Conservation (phyloP, 2,113 vertebrate genomes). For the Cathartes aura region DNA sequence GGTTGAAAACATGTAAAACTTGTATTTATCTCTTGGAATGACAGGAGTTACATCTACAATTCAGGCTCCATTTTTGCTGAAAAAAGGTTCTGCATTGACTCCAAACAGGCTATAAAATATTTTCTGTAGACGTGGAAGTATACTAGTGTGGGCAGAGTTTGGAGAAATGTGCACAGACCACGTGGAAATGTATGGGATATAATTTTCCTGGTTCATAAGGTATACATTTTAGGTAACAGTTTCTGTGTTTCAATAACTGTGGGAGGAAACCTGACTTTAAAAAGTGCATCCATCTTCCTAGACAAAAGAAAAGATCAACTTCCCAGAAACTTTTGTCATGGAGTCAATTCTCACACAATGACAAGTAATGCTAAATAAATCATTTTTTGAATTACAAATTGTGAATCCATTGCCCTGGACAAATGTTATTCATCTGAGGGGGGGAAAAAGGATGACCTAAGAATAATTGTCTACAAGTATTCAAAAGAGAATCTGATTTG, state of each 20-base stretch:
- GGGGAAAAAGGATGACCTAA: background rate
- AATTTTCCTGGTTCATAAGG: background rate
- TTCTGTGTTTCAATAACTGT: background rate
- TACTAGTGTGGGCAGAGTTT: background rate
- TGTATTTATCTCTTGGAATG: background rate
- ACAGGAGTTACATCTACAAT: background rate
- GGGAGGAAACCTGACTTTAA: background rate
- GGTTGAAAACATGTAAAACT: background rate
- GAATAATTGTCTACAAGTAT: constrained; percentile 23
- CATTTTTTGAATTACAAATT: constrained; percentile 45
- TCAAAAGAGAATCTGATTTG: background rate
- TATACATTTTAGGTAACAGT: background rate
- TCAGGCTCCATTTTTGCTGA: background rate
- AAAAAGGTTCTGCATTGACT: background rate
- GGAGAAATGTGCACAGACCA: background rate
- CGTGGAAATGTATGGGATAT: background rate
- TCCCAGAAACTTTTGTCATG: constrained; percentile 32
- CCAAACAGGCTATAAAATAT: background rate
- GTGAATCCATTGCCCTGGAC: background rate
- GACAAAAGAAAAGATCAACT: constrained; percentile 41
- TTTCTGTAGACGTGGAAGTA: background rate
- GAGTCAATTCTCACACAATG: constrained; percentile 40
- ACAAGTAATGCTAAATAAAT: constrained; percentile 43
- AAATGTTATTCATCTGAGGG: background rate
- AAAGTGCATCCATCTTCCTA: constrained; percentile 27